Conservation (phyloP, 2,797 vertebrate genomes). For the Heteromormyrus szaboi region DNA sequence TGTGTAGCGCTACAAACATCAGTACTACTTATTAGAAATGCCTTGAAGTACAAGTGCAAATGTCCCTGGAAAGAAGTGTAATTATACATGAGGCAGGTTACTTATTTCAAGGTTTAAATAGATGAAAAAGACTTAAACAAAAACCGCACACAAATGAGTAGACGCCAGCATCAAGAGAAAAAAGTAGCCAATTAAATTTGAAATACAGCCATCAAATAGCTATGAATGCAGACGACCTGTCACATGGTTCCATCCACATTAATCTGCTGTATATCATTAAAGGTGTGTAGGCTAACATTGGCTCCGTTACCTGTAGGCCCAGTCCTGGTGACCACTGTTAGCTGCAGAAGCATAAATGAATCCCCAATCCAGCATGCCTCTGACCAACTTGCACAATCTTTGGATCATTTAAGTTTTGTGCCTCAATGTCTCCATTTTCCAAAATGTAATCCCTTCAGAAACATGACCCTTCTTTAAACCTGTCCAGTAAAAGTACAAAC, state of each 20-base stretch:
- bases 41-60: neutral
- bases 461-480: neutral
- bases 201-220: neutral
- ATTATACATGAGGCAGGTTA: neutral
- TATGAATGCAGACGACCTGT: neutral
- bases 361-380: neutral
- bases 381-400: neutral
- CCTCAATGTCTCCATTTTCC: neutral
- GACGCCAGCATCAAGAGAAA: neutral
- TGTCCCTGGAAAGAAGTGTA: neutral
- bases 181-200: neutral
- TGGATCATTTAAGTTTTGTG: neutral
- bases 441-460: neutral
- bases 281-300: neutral
- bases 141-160: neutral
- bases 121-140: neutral
- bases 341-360: neutral
- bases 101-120: slow-evolving; percentile 1
- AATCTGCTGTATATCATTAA: neutral
- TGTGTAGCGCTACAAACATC: neutral
- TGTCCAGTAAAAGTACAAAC: neutral
- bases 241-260: neutral
- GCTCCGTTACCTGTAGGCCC: neutral
- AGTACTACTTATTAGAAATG: neutral
- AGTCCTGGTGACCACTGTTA: neutral